Percentiles rank a stretch among this genome's conserved stretches.
phyloP scores from a whole-genome alignment of 2,888 invertebrate genomes.

The Xestoiulus laeticollis region DNA sequence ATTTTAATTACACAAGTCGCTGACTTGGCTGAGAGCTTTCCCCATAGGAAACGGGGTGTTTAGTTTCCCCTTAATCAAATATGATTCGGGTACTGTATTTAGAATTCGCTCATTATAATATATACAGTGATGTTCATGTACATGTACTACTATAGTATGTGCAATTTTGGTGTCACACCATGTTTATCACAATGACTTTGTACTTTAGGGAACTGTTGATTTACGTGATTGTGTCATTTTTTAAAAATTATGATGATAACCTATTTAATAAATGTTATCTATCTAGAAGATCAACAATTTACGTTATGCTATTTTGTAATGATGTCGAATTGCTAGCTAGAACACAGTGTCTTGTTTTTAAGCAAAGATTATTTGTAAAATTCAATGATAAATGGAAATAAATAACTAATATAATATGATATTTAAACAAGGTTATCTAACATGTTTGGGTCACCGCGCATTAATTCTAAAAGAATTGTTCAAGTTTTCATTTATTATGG shows the following conservation, averaged over 20 bases:
- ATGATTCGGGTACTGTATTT: background rate
- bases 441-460: too few species aligned
- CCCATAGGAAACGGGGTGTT: too few species aligned
- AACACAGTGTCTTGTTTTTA: background rate
- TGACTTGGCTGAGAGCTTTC: too few species aligned
- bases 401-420: too few species aligned
- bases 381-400: too few species aligned
- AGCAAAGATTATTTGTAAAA: too few species aligned
- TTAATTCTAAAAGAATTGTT: too few species aligned
- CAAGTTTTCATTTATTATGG: too few species aligned
- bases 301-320: background rate
- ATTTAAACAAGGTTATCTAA: too few species aligned
- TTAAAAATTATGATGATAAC: background rate
- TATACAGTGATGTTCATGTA: too few species aligned
- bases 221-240: background rate
- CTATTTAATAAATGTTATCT: background rate
- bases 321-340: background rate
- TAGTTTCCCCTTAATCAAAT: background rate
- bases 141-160: background rate
- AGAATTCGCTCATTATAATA: background rate
- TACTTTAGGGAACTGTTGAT: background rate
- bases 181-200: background rate
- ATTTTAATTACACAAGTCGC: too few species aligned
- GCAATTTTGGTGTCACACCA: background rate
- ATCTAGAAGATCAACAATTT: background rate